Evolutionary conservation across 2,888 invertebrate genomes (phyloP), one percentile per base, ranked within the genome.

Genomic region (Thyatira batis): DNA sequence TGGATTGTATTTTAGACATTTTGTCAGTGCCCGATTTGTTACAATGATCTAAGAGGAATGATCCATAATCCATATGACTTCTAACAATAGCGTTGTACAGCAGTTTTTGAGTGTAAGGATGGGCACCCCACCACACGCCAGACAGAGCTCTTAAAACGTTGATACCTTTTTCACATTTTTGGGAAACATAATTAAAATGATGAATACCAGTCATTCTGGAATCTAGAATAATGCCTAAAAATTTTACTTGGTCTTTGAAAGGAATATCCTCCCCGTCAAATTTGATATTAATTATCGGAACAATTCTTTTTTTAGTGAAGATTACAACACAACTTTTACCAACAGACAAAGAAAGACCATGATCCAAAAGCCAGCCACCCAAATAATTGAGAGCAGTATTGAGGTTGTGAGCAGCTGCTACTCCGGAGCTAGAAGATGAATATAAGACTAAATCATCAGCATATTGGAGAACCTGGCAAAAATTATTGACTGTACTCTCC

Each of bases 41-140:
- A 27, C 58, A 52, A 0, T 64, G 63, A 1, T 67, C 64, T 0
- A 69, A 11, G 0, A 67, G 13, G 25, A 70, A 67, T 0, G 55
- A 45, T 0, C 60, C 65, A 51, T 67, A 69, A 44, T 69, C 73
- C 5, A 68, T 23, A n/a, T 56, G 54, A 30, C 67, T 67, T 1
- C 68, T 53, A 1, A 67, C 0, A 67, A 20, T 57, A 64, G 67
- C n/a, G n/a, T n/a, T n/a, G n/a, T n/a, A n/a, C n/a, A n/a, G n/a
- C n/a, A n/a, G n/a, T n/a, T n/a, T n/a, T 23, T 55, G 52, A 8
- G 48, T 25, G 17, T 33, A 63, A 0, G 65, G 64, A 20, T 66
- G 66, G n/a, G 61, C 45, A 1, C 64, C 67, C 63, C 60, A 61
- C 61, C 60, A 60, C 5, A 61, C 60, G 0, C 64, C 65, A n/a